These are phyloP conservation scores for Drosophila prosaltans DNA, from an alignment of 1,140 invertebrate species.

Conservation along the genomic window DNA sequence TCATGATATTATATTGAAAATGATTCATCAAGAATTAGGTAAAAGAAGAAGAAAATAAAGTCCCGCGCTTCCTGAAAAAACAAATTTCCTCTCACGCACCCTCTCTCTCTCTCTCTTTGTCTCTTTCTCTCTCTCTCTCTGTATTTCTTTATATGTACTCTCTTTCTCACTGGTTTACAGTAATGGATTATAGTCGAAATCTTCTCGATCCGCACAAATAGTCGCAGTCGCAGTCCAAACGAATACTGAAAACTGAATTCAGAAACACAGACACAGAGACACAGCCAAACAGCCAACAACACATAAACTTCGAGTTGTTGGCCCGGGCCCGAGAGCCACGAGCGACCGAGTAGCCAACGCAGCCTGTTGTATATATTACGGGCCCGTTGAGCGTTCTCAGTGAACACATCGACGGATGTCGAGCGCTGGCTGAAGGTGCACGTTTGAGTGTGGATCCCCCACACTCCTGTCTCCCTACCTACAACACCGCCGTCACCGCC, in stretches of 20 bases:
- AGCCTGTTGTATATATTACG: slow-evolving; percentile 64
- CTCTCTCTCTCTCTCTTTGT: slow-evolving; percentile 23
- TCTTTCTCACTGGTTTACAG: slow-evolving; percentile 16
- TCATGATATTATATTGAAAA: background rate
- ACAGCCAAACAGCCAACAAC: slow-evolving; percentile 42
- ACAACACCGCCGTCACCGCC: background rate
- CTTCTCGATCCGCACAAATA: slow-evolving; percentile 53
- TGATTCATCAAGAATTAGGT: slow-evolving; percentile 47
- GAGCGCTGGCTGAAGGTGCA: slow-evolving; percentile 44
- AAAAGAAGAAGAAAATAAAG: slow-evolving; percentile 21
- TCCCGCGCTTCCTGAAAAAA: slow-evolving; percentile 34
- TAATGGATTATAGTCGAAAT: slow-evolving; percentile 7
- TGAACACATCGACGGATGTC: slow-evolving; percentile 16
- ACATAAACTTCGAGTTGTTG: slow-evolving; percentile 57
- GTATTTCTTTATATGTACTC: background rate
- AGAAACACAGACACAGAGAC: slow-evolving; percentile 60
- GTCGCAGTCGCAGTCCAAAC: slow-evolving; percentile 76
- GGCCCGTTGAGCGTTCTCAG: slow-evolving; percentile 20
- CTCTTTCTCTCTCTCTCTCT: slow-evolving; percentile 13
- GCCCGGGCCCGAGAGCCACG: slow-evolving; percentile 64
- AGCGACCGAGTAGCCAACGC: slow-evolving; percentile 76
- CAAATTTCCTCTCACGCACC: slow-evolving; percentile 6
- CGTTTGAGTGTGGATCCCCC: background rate
- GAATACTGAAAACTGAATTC: slow-evolving; percentile 80
- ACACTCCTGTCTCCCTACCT: background rate